Conservation (phyloP, 2,113 vertebrate genomes). For the Platichthys flesus region DNA sequence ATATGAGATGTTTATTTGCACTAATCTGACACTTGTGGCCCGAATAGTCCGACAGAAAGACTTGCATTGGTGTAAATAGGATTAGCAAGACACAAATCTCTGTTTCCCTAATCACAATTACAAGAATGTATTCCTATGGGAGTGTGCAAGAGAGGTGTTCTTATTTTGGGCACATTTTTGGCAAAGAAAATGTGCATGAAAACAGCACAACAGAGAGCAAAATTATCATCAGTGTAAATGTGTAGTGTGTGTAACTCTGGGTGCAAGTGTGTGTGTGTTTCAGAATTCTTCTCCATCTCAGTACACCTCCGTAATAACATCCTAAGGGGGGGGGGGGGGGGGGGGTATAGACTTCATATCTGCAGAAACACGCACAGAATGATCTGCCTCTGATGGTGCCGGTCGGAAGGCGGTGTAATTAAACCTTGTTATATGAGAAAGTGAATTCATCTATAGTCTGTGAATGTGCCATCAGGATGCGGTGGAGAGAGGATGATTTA, state of each 20-base stretch:
- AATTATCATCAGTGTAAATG: slow-evolving; percentile 26
- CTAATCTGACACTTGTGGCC: slow-evolving; percentile 40
- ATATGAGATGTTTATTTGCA: slow-evolving; percentile 57
- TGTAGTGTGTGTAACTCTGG: background rate
- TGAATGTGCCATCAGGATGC: slow-evolving; percentile 76
- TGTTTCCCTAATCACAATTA: slow-evolving; percentile 64
- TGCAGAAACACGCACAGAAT: slow-evolving; percentile 79
- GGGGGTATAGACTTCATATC: slow-evolving; percentile 70
- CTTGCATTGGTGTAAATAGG: slow-evolving; percentile 45
- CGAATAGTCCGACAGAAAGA: slow-evolving; percentile 53
- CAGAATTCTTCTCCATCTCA: slow-evolving; percentile 75
- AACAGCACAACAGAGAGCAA: slow-evolving; percentile 32
- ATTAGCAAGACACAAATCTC: slow-evolving; percentile 60
- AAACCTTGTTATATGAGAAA: slow-evolving; percentile 80
- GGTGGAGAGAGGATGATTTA: slow-evolving; percentile 73
- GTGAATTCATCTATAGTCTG: slow-evolving; percentile 77
- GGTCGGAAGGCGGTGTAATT: slow-evolving; percentile 80
- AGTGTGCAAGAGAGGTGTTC: slow-evolving; percentile 12
- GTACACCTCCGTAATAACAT: slow-evolving; percentile 80
- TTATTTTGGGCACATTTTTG: slow-evolving; percentile 51
- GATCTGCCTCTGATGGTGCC: slow-evolving; percentile 70
- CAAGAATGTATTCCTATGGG: slow-evolving; percentile 33
- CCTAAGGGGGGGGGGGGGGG: slow-evolving; percentile 68
- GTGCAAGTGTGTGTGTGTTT: slow-evolving; percentile 28
- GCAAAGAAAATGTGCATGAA: slow-evolving; percentile 26